Conservation (phyloP, 2,888 invertebrate genomes). For the Tipula unca region DNA sequence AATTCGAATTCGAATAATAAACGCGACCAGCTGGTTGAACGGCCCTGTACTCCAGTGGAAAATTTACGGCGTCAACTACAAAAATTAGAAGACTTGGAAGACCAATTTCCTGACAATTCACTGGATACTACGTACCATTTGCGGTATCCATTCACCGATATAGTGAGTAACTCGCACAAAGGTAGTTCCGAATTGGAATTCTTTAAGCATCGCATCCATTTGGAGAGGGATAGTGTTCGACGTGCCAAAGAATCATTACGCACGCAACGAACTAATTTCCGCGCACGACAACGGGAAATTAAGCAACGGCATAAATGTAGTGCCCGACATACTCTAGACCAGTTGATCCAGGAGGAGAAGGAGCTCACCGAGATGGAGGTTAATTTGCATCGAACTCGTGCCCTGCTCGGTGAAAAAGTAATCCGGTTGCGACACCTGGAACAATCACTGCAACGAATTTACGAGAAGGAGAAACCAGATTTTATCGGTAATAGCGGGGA, state of each 20-base stretch:
- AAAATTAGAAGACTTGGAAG: constrained; percentile 73
- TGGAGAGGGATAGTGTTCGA: constrained; percentile 74
- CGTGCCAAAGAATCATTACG: constrained; percentile 68
- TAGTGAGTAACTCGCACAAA: constrained; percentile 46
- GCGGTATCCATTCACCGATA: constrained; percentile 71
- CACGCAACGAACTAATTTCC: constrained; percentile 57
- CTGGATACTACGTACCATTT: constrained; percentile 67
- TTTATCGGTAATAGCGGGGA: constrained; percentile 27
- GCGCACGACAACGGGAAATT: constrained; percentile 52
- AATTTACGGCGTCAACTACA: constrained; percentile 70
- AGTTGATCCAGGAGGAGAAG: constrained; percentile 60
- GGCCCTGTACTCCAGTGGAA: constrained; percentile 67
- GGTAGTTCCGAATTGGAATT: constrained; percentile 67
- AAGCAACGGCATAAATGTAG: constrained; percentile 41
- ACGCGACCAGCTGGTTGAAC: constrained; percentile 34
- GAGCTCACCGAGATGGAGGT: constrained; percentile 78
- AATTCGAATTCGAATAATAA: constrained; percentile 43
- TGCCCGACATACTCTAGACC: constrained; percentile 35
- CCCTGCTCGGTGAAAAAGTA: constrained; percentile 72
- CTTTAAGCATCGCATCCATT: constrained; percentile 70
- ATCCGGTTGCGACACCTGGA: constrained; percentile 71
- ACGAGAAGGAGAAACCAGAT: constrained; percentile 39
- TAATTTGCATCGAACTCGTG: constrained; percentile 69
- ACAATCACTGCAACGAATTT: constrained; percentile 57
- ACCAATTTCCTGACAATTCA: constrained; percentile 65